Conservation (phyloP, 2,113 vertebrate species). For the Pyxicephalus adspersus region DNA sequence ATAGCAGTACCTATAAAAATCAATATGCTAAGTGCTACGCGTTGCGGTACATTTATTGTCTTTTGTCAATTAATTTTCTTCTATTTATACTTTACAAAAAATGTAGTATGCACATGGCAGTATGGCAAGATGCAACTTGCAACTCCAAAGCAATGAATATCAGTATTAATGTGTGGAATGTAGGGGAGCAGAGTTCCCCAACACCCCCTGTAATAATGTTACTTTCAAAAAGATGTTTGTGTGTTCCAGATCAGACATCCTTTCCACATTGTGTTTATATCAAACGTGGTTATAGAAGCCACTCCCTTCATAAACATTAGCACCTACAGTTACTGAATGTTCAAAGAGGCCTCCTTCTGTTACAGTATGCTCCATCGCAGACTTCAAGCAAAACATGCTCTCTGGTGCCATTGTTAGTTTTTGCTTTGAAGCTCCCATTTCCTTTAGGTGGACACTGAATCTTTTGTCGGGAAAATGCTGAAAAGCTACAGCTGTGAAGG, state of each 20-base stretch:
- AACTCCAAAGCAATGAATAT: too few relatives aligned
- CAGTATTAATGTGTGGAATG: too few relatives aligned
- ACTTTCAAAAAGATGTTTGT: not conserved
- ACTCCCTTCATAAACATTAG: slow-evolving; percentile 40
- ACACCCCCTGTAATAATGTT: too few relatives aligned
- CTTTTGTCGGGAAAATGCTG: not conserved
- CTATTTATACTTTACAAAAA: too few relatives aligned
- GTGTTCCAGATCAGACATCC: not conserved
- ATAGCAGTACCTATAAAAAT: too few relatives aligned
- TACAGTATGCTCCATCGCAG: not conserved
- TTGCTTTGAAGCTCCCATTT: not conserved
- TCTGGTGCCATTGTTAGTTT: not conserved
- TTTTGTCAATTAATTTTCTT: too few relatives aligned
- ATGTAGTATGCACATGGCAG: too few relatives aligned
- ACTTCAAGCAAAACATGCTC: not conserved
- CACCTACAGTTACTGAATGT: slow-evolving; percentile 11
- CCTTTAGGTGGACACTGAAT: not conserved
- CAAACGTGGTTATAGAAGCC: not conserved
- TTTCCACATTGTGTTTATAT: not conserved
- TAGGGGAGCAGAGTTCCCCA: too few relatives aligned
- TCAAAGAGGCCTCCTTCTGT: not conserved
- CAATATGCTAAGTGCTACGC: too few relatives aligned
- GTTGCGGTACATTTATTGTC: too few relatives aligned
- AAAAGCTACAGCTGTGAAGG: not conserved
- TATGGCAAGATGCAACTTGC: too few relatives aligned